phyloP scores from a whole-genome alignment of 2,888 invertebrate species.

The Crepidodera aurea region DNA sequence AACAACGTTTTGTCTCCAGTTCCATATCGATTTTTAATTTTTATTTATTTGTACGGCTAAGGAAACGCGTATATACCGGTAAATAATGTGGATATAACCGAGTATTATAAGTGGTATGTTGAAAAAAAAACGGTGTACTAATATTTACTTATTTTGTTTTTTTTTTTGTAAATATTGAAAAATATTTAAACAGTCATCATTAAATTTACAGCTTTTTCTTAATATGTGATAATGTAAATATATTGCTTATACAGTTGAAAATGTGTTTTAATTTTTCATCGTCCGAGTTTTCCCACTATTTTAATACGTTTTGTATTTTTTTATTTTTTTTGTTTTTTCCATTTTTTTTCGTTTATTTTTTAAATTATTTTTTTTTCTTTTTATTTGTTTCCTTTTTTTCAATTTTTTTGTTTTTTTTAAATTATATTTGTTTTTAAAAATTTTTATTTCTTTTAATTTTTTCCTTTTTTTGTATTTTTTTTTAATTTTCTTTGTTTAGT shows the following conservation, averaged over 20 bases:
- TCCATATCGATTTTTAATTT: constrained; percentile 25
- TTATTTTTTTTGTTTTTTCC: too few species aligned
- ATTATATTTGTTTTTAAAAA: too few species aligned
- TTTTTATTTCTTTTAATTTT: too few species aligned
- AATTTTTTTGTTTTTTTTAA: too few species aligned
- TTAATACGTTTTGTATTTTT: too few species aligned
- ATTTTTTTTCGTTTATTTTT: too few species aligned
- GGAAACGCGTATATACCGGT: constrained; percentile 30
- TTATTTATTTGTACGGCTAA: constrained; percentile 20
- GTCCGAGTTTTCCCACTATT: too few species aligned
- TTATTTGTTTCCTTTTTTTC: too few species aligned
- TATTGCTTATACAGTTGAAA: constrained; percentile 35
- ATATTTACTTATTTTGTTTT: constrained; percentile 31
- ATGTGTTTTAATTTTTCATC: not conserved
- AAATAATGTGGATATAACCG: constrained; percentile 27
- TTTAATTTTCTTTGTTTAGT: too few species aligned
- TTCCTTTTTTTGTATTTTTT: too few species aligned
- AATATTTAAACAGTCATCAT: constrained; percentile 37
- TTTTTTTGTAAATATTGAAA: constrained; percentile 38
- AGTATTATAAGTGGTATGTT: constrained; percentile 35
- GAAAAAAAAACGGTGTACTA: constrained; percentile 25
- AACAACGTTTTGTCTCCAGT: constrained; percentile 13
- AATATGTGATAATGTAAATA: constrained; percentile 51
- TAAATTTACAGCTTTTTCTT: constrained; percentile 44
- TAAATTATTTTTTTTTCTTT: too few species aligned